Base-by-base conservation (phyloP, 2,797 vertebrate species). In the Schizopygopsis malacanthus region DNA sequence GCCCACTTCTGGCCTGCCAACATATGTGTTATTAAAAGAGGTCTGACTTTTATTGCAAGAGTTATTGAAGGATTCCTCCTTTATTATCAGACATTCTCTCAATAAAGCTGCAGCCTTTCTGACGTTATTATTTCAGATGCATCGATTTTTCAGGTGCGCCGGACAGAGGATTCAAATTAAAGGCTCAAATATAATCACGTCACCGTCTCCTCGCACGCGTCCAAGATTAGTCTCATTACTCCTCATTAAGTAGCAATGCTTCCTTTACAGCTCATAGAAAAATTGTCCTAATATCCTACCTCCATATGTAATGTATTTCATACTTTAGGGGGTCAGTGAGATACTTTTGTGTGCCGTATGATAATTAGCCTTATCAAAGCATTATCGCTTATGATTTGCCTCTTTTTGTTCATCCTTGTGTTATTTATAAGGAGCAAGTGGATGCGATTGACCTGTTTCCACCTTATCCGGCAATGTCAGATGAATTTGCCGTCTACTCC, bases 211-310 rank as follows among this genome's bases (percentile, higher is more conserved):
- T 86, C 22, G 78, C 45, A 56, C n/a, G 6, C 45, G 16, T 76
- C 37, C 56, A 71, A 87, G 81, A 89, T 87, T 85, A 82, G 72
- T 67, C 41, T n/a, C 85, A 88, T 88, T 86, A 70, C 56, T 88
- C 82, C 70, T 67, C n/a, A 37, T 86, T 79, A 79, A 39, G 33
- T 18, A 45, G 13, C 9, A 41, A 72, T 63, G 25, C 75, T 86
- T 83, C 13, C 22, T 56, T 72, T 75, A 76, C 37, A 47, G 83
- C 82, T 28, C 73, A 28, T n/a, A 79, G 70, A 87, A 75, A 81
- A 59, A 88, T 81, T 37, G 8, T 37, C 70, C 56, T 81, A 83
- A 85, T 88, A 87, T 81, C 82, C 84, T 77, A 73, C 15, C 84
- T 81, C 70, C 54, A 69, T 71, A 50, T 59, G 39, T 50, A 63